Evolutionary conservation across 2,888 invertebrate species (phyloP).

Genomic region (Chironomus tentans): DNA sequence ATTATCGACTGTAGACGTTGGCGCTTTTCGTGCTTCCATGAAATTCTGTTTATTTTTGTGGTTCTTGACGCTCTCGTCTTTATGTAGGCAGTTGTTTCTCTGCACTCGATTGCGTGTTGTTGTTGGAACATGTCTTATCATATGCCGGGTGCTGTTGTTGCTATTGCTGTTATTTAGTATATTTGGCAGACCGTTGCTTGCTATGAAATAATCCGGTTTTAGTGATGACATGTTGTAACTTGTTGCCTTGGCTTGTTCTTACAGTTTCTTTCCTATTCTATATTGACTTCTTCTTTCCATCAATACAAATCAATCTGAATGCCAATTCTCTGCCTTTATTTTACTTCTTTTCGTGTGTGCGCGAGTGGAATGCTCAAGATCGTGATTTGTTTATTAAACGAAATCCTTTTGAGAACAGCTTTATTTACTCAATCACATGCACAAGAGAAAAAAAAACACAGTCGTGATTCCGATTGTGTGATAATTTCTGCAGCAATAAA

Average conservation of each 20-base stretch:
- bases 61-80: neutral
- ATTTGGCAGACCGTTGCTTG: constrained; percentile 36
- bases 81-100: neutral
- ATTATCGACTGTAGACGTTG: neutral
- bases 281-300: neutral
- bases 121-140: constrained; percentile 5
- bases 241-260: neutral
- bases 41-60: neutral
- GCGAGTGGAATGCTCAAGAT: too few relatives aligned
- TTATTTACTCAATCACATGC: too few relatives aligned
- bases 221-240: constrained; percentile 1
- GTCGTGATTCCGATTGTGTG: too few relatives aligned
- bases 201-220: constrained; percentile 37
- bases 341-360: neutral
- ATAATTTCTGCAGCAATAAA: too few relatives aligned
- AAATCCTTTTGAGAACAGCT: too few relatives aligned
- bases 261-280: neutral
- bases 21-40: neutral
- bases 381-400: too few relatives aligned
- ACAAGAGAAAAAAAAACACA: too few relatives aligned
- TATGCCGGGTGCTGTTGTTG: constrained; percentile 10
- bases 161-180: neutral
- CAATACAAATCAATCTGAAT: neutral
- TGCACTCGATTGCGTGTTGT: neutral
- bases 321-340: neutral